These are phyloP conservation scores for Psettodes erumei DNA, from an alignment of 2,113 vertebrate species.

Conservation along the genomic window DNA sequence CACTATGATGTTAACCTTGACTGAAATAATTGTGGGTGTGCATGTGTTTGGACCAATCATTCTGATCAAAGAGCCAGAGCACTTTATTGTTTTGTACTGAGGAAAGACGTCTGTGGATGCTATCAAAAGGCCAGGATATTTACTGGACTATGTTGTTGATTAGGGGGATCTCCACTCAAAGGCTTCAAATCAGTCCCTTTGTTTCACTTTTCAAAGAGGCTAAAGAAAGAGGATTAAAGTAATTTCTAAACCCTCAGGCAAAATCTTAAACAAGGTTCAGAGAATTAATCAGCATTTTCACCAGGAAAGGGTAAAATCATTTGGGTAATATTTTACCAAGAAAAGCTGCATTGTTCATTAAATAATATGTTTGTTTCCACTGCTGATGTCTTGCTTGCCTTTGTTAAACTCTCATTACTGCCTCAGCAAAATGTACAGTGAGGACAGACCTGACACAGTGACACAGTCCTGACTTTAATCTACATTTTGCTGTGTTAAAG, in stretches of 20 bases:
- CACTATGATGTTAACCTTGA: conserved; percentile 43
- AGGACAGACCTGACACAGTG: neutral
- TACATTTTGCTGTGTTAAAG: neutral
- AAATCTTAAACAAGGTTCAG: conserved; percentile 59
- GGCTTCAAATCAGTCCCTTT: conserved; percentile 72
- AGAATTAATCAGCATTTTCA: conserved; percentile 65
- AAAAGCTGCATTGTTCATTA: conserved; percentile 26
- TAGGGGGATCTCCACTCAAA: conserved; percentile 64
- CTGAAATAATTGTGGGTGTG: conserved; percentile 42
- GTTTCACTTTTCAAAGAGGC: conserved; percentile 70
- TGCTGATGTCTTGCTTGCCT: conserved; percentile 20
- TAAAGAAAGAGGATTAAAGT: conserved; percentile 65
- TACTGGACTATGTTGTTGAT: conserved; percentile 67
- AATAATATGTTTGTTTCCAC: conserved; percentile 37
- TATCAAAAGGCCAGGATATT: conserved; percentile 62
- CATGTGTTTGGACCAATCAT: conserved; percentile 29
- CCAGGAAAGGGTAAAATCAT: conserved; percentile 36
- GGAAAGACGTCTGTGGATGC: conserved; percentile 29
- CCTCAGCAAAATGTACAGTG: neutral
- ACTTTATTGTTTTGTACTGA: conserved; percentile 41
- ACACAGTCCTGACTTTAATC: neutral
- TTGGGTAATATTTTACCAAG: conserved; percentile 32
- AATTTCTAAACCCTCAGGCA: conserved; percentile 51
- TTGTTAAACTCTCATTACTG: conserved; percentile 22
- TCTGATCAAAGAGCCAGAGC: conserved; percentile 50